Percentiles rank a stretch among this genome's conserved stretches.
These are phyloP conservation scores for Ferrisia virgata DNA, from an alignment of 2,888 invertebrate species.

Conservation along the genomic window DNA sequence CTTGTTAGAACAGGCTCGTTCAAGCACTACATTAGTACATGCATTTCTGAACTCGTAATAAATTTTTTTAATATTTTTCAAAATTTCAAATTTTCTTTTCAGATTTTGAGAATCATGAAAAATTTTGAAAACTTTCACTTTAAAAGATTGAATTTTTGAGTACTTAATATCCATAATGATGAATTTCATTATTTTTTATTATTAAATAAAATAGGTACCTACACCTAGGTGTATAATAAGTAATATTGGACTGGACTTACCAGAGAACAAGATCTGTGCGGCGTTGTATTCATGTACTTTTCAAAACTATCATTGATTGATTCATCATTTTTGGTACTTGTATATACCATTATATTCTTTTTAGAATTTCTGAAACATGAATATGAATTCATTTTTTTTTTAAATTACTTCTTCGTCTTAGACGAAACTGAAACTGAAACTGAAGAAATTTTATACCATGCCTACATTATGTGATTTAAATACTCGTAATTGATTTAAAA, in stretches of 20 bases:
- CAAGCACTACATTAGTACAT: not conserved
- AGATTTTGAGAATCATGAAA: not conserved
- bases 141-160: no score
- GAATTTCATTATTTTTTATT: no score
- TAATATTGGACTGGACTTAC: conserved; percentile 13
- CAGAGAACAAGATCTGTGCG: conserved; percentile 42
- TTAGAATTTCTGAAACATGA: conserved; percentile 34
- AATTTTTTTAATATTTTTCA: not conserved
- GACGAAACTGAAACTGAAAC: no score
- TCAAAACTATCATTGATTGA: conserved; percentile 1
- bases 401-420: no score
- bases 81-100: not conserved
- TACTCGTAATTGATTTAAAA: no score
- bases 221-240: not conserved
- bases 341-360: conserved; percentile 37
- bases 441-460: no score
- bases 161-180: no score
- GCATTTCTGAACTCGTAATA: no score
- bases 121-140: no score
- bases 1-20: not conserved
- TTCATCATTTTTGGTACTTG: conserved; percentile 34
- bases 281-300: conserved; percentile 19
- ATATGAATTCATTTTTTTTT: no score
- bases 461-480: no score
- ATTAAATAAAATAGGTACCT: no score